These are phyloP conservation scores for Maniola hyperantus DNA, from an alignment of 2,888 invertebrate species.

Conservation along the genomic window DNA sequence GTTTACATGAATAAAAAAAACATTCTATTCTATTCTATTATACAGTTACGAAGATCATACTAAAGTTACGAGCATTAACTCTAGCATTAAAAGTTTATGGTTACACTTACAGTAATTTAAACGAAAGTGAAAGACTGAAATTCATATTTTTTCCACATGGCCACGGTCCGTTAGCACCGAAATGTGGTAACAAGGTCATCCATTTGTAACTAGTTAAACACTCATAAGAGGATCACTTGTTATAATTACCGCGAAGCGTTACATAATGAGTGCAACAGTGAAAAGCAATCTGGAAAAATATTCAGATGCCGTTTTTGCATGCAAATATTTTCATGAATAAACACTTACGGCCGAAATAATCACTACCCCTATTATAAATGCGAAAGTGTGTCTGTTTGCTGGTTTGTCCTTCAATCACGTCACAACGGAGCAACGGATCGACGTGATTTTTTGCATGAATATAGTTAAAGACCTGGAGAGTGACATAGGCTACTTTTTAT, in stretches of 20 bases:
- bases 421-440: too few species aligned
- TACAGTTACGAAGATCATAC: background rate
- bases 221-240: slow-evolving; percentile 28
- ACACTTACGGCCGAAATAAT: too few species aligned
- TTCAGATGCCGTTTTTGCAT: background rate
- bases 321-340: too few species aligned
- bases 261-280: slow-evolving; percentile 17
- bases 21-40: too few species aligned
- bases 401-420: too few species aligned
- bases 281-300: slow-evolving; percentile 3
- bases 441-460: too few species aligned
- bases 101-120: background rate
- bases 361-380: too few species aligned
- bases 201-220: slow-evolving; percentile 27
- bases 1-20: too few species aligned
- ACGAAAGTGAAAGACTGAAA: slow-evolving; percentile 29
- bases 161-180: slow-evolving; percentile 32
- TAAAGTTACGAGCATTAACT: background rate
- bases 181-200: slow-evolving; percentile 36
- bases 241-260: slow-evolving; percentile 23
- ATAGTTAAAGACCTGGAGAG: too few species aligned
- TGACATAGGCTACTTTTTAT: too few species aligned
- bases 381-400: too few species aligned
- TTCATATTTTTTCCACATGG: slow-evolving; percentile 30
- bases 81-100: background rate